Evolutionary conservation across 1,140 invertebrate species (phyloP), one percentile per base, ranked within the genome.

Genomic region (Melipona quadrifasciata): DNA sequence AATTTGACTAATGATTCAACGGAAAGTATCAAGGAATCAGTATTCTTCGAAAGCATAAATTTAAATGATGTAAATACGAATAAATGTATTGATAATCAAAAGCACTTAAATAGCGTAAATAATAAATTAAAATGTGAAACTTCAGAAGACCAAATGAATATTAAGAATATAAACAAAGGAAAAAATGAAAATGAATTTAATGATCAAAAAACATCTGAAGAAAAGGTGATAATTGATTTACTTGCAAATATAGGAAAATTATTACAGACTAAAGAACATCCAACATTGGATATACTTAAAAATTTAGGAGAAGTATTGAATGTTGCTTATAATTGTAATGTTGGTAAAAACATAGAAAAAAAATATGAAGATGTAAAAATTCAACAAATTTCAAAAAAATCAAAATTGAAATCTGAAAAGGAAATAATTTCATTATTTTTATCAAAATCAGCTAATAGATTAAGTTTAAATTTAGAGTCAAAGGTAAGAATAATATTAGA

Each of bases 291-390:
- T 51, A 57, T 93, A 78, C 81, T 93, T 58, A 86, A 89, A 71
- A 91, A 89, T 82, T 86, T 94, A 55, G 87, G 90, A 19, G 86
- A 73, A 24, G 87, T 87, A 34, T 90, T 94, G 27, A 91, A 90
- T 79, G 84, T 89, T 55, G 78, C 90, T 39, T 84, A 79, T 73
- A 83, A 82, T 51, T 78, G 72, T 39, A 78, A 82, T 58, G n/a
- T 71, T 31, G 47, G 81, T 82, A 83, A 31, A 65, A 12, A 82
- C 61, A 39, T 51, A 16, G 64, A 77, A 61, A 21, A 1, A 17
- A n/a, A 74, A 21, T 47, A 24, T n/a, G 53, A 51, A 71, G 27
- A 39, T 4, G 57, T 55, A 51, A 51, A 79, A 68, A 79, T 68
- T 68, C 76, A 65, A 67, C 65, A 24, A 27, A 81, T 58, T 70